phyloP scores from a whole-genome alignment of 2,113 vertebrate species.

The Formicarius rufipectus region DNA sequence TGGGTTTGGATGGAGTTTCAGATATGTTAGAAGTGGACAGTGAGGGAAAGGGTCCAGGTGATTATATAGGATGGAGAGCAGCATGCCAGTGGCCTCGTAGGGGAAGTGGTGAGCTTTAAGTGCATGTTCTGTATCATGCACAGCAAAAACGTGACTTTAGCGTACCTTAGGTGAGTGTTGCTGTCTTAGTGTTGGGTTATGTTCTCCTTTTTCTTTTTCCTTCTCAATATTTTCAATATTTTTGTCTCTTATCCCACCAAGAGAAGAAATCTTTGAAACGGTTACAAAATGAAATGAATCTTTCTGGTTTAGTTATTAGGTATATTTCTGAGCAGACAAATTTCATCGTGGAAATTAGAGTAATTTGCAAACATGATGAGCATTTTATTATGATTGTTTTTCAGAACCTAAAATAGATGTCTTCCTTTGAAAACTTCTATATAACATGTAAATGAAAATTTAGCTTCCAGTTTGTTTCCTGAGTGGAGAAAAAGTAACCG shows the following conservation, averaged over 20 bases:
- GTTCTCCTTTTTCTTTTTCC: background rate
- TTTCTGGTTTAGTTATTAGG: background rate
- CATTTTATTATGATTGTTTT: background rate
- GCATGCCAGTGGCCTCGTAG: background rate
- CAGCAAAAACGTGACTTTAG: background rate
- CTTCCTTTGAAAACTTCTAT: background rate
- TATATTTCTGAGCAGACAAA: background rate
- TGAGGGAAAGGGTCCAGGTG: background rate
- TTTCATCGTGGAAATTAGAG: background rate
- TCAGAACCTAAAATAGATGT: background rate
- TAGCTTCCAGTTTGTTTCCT: background rate
- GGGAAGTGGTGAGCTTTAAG: background rate
- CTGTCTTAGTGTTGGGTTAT: background rate
- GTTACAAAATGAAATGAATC: background rate
- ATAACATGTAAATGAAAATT: background rate
- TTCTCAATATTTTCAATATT: background rate
- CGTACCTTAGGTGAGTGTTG: background rate
- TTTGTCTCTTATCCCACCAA: background rate
- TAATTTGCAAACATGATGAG: background rate
- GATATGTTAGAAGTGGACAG: background rate
- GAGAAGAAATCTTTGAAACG: accelerated
- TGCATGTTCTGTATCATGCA: background rate
- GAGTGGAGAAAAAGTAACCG: background rate
- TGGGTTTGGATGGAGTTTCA: background rate
- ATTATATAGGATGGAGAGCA: background rate